Evolutionary conservation across 2,113 vertebrate species (phyloP), one percentile per base, ranked within the genome.

Genomic region (Chionomys nivalis): DNA sequence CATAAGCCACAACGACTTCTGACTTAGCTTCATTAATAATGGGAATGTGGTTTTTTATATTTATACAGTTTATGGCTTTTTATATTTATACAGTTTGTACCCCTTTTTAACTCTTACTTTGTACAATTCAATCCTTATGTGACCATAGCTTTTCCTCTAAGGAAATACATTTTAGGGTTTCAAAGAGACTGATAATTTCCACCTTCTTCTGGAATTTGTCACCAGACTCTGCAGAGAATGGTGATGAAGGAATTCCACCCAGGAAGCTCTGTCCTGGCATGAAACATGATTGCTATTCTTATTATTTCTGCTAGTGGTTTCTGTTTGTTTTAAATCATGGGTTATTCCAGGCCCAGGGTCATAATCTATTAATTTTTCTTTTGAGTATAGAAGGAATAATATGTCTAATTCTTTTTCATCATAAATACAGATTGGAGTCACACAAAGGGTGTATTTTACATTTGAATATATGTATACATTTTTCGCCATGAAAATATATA

Each of bases 301-400:
- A 24, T 24, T 47, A 65, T 70, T 70, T 90, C 58, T 31, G n/a
- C 2, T 3, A 72, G 13, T 94, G 33, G 14, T 72, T 24, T 94
- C 76, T 24, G 33, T 87, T 95, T 28, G 66, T 61, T 78, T 91
- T 44, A 85, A 91, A 81, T 66, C 7, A 52, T 77, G 11, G 0
- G 19, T 76, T 97, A 92, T 90, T 19, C 39, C 3, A 89, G 75
- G 14, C 1, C 6, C 24, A 13, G 77, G 58, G 47, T 39, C 13
- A 0, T 66, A 12, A 36, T 65, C 76, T 7, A 5, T 21, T 33
- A 33, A 24, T 87, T 72, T 72, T 88, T 49, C 31, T 23, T 26
- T 81, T 89, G 26, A 83, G n/a, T 58, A 70, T 12, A 77, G 26
- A 91, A 49, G 70, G n/a, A 93, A 90, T 94, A 81, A 87, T 7